Conservation (phyloP, 1,140 invertebrate genomes). For the Rhagoletis pomonella region DNA sequence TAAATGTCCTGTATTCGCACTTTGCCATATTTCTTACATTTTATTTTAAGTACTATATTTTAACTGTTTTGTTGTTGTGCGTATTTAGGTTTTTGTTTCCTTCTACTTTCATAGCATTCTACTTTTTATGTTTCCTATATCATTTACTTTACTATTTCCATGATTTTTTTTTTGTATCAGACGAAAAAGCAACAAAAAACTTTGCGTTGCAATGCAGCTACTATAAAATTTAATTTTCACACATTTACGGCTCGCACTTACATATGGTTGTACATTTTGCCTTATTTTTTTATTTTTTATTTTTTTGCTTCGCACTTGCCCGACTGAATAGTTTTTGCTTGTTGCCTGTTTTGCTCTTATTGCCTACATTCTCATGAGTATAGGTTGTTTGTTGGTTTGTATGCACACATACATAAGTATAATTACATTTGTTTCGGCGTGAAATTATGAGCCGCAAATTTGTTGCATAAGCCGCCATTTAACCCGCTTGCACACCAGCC, state of each 20-base stretch:
- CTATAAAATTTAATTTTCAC: conserved; percentile 23
- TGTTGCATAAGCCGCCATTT: too few species aligned
- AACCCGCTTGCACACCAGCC: too few species aligned
- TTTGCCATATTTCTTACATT: too few species aligned
- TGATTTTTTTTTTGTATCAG: background rate
- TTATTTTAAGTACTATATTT: background rate
- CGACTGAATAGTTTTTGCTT: background rate
- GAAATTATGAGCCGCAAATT: background rate
- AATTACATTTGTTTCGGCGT: background rate
- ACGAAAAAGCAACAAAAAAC: background rate
- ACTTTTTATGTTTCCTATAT: background rate
- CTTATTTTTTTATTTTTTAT: background rate
- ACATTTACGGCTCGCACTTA: background rate
- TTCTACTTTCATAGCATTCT: background rate
- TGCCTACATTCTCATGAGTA: background rate
- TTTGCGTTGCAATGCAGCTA: background rate
- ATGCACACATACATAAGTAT: background rate
- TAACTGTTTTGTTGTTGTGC: conserved; percentile 11
- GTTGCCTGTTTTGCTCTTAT: background rate
- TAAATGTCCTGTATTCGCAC: too few species aligned
- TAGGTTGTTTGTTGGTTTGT: background rate
- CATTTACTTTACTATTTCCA: background rate
- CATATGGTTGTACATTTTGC: too few species aligned
- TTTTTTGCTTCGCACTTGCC: background rate
- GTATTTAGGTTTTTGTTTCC: background rate